phyloP scores from a whole-genome alignment of 2,888 invertebrate genomes.

The Busseola fusca region DNA sequence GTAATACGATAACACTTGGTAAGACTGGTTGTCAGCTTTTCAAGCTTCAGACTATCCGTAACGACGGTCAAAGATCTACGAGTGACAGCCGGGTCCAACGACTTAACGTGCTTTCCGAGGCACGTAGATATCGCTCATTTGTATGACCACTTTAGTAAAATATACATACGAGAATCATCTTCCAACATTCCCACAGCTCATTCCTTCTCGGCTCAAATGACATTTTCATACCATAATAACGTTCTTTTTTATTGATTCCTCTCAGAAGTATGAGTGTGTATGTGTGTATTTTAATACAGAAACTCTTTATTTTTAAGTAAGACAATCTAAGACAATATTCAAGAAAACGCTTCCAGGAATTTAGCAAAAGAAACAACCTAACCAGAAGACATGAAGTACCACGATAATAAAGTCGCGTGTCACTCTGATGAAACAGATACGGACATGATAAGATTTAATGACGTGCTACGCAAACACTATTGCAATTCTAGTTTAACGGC shows the following conservation, averaged over 20 bases:
- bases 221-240: too few relatives aligned
- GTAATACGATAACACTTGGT: too few relatives aligned
- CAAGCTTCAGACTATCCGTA: too few relatives aligned
- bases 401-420: slow-evolving; percentile 55
- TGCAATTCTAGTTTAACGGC: slow-evolving; percentile 61
- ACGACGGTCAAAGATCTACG: too few relatives aligned
- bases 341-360: slow-evolving; percentile 17
- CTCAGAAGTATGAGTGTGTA: too few relatives aligned
- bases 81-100: too few relatives aligned
- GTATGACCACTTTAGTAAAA: background rate
- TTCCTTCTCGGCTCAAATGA: too few relatives aligned
- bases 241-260: too few relatives aligned
- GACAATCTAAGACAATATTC: background rate
- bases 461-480: slow-evolving; percentile 64
- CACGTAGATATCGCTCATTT: background rate
- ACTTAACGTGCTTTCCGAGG: too few relatives aligned
- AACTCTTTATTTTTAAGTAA: background rate
- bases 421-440: slow-evolving; percentile 59
- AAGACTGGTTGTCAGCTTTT: too few relatives aligned
- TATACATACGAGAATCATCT: background rate
- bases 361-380: slow-evolving; percentile 21
- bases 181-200: too few relatives aligned
- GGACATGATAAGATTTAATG: slow-evolving; percentile 64
- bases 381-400: slow-evolving; percentile 27
- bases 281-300: background rate